Percentiles rank a stretch among this genome's conserved stretches.
Conservation (phyloP, 2,113 vertebrate species). For the Brachyhypopomus gauderio region DNA sequence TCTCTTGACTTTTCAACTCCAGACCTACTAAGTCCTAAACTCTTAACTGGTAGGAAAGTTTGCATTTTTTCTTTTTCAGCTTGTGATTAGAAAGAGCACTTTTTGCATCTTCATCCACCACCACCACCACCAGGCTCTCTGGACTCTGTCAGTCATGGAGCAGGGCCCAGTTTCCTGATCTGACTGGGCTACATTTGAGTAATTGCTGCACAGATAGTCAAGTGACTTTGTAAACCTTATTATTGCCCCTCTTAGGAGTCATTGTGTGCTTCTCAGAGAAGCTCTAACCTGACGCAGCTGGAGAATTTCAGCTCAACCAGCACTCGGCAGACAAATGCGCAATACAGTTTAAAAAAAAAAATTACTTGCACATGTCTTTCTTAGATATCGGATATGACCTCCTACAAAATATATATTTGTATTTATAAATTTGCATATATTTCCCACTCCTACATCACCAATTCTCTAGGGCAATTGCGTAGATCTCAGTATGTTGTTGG, state of each 20-base stretch:
- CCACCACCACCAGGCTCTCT: background rate
- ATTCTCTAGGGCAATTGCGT: too few species aligned
- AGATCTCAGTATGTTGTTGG: too few species aligned
- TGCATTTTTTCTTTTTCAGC: background rate
- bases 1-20: too few species aligned
- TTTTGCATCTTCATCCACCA: background rate
- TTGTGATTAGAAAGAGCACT: background rate
- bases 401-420: background rate
- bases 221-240: conserved; percentile 44
- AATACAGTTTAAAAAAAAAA: background rate
- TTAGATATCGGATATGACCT: background rate
- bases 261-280: conserved; percentile 26
- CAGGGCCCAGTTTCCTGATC: background rate
- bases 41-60: too few species aligned
- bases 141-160: conserved; percentile 2
- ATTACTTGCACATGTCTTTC: background rate
- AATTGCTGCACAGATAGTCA: conserved; percentile 25
- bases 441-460: too few species aligned
- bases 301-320: conserved; percentile 10
- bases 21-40: too few species aligned
- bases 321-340: background rate
- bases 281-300: background rate
- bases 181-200: background rate
- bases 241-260: conserved; percentile 31
- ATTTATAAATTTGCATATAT: too few species aligned